Conservation (phyloP, 1,140 invertebrate species). For the Eriosoma lanigerum region DNA sequence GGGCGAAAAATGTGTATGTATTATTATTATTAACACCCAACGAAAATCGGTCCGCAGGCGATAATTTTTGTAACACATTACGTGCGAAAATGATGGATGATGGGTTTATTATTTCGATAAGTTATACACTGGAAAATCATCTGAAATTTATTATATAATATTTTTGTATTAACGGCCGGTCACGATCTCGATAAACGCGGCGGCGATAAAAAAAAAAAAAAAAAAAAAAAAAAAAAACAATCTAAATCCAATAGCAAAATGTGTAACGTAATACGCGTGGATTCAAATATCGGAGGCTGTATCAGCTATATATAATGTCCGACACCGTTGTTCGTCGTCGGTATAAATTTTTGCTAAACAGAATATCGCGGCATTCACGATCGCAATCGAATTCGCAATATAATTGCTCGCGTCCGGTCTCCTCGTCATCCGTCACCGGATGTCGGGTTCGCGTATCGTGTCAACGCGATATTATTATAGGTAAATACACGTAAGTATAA, state of each 20-base stretch:
- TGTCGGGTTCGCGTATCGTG: slow-evolving; percentile 13
- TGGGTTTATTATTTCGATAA: too few relatives aligned
- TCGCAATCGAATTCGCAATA: slow-evolving; percentile 1
- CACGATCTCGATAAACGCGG: not conserved
- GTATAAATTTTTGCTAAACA: not conserved
- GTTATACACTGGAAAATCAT: too few relatives aligned
- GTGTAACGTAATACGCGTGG: too few relatives aligned
- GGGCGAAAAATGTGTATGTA: not conserved
- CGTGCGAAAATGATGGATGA: slow-evolving; percentile 33
- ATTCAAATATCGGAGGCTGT: too few relatives aligned
- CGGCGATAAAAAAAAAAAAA: slow-evolving; percentile 8
- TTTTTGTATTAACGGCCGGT: too few relatives aligned
- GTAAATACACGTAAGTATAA: too few relatives aligned
- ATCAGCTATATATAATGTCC: too few relatives aligned
- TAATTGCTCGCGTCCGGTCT: slow-evolving; percentile 2
- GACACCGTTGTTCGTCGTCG: not conserved
- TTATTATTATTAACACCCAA: too few relatives aligned
- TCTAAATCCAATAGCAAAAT: slow-evolving; percentile 24
- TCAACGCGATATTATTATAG: not conserved
- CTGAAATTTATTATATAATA: too few relatives aligned
- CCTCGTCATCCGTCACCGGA: slow-evolving; percentile 10
- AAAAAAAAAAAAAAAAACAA: too few relatives aligned
- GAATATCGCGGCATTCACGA: not conserved
- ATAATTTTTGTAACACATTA: slow-evolving; percentile 33
- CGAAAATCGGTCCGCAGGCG: slow-evolving; percentile 9